Conservation (phyloP, 2,888 invertebrate species). For the Limnephilus rhombicus region DNA sequence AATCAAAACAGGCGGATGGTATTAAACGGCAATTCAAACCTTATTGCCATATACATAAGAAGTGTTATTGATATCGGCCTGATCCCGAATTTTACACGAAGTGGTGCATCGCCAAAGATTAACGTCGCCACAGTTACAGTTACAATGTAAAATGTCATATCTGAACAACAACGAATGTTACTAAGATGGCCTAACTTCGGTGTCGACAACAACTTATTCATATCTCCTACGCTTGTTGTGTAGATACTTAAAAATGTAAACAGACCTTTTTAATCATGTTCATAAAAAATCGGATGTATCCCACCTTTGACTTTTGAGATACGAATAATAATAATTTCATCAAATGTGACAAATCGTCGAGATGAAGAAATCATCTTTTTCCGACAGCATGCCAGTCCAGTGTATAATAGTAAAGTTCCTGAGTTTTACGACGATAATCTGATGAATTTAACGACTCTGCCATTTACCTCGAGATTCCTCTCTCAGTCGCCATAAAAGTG, state of each 20-base stretch:
- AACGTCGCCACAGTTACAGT: too few species aligned
- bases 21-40: too few species aligned
- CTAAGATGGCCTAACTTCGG: not conserved
- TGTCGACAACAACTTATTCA: not conserved
- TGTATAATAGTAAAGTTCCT: not conserved
- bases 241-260: not conserved
- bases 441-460: not conserved
- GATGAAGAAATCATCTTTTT: not conserved
- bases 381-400: not conserved
- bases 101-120: too few species aligned
- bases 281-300: not conserved
- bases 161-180: too few species aligned
- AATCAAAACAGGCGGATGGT: too few species aligned
- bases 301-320: not conserved
- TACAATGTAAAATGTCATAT: too few species aligned
- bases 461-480: not conserved
- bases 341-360: not conserved
- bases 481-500: not conserved
- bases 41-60: too few species aligned
- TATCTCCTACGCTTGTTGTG: not conserved
- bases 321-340: not conserved
- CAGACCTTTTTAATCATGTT: not conserved
- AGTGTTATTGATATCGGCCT: too few species aligned
- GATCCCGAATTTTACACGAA: too few species aligned
- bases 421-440: not conserved